phyloP scores from a whole-genome alignment of 2,888 invertebrate genomes.

The Disparrhopalites patrizii region DNA sequence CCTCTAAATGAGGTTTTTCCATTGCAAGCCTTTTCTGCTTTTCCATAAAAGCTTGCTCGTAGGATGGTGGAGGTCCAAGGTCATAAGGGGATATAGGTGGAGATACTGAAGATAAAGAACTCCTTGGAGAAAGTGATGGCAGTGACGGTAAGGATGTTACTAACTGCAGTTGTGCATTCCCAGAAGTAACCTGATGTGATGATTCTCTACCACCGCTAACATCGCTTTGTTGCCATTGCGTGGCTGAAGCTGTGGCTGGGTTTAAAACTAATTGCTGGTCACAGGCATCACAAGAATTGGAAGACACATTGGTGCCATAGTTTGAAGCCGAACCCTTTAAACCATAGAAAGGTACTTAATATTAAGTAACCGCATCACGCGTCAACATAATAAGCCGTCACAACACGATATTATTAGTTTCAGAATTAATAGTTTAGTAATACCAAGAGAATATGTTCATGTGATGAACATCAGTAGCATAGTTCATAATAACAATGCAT shows the following conservation, averaged over 20 bases:
- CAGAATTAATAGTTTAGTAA: no score
- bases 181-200: neutral
- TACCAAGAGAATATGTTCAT: no score
- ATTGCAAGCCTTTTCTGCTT: constrained; percentile 40
- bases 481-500: no score
- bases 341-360: no score
- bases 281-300: constrained; percentile 33
- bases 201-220: constrained; percentile 9
- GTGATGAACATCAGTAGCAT: no score
- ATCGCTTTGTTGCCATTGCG: constrained; percentile 9
- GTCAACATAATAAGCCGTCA: no score
- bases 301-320: constrained; percentile 5
- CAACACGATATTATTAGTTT: no score
- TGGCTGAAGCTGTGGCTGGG: constrained; percentile 8
- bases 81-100: constrained; percentile 71
- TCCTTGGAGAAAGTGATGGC: constrained; percentile 77
- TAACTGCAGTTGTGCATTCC: constrained; percentile 17
- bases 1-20: constrained; percentile 34
- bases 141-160: constrained; percentile 65
- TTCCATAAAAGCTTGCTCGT: constrained; percentile 62
- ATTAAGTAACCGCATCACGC: no score
- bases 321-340: constrained; percentile 25
- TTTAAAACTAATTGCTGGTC: constrained; percentile 32
- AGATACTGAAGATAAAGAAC: constrained; percentile 79
- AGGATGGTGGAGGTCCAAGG: constrained; percentile 57